Percentiles rank a stretch among this genome's conserved stretches.
Evolutionary conservation across 2,113 vertebrate genomes (phyloP).

Genomic region (Plectropomus leopardus): DNA sequence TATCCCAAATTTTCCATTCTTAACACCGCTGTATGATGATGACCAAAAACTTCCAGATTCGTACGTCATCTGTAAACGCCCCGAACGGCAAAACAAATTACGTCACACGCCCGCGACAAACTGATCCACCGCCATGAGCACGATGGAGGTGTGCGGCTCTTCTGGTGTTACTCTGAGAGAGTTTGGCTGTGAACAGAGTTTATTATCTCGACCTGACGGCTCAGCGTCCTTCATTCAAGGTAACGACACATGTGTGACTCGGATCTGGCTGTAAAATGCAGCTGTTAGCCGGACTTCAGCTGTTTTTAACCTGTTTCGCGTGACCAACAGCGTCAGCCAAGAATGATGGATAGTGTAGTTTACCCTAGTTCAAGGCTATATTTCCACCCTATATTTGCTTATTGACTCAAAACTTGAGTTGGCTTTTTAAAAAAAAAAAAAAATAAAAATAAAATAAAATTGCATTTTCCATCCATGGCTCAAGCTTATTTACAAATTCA

Average conservation of each 20-base stretch:
- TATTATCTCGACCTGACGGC: conserved; percentile 92
- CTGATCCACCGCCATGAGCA: background rate
- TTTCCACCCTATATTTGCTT: background rate
- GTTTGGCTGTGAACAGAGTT: conserved; percentile 90
- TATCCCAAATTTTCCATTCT: too few species aligned
- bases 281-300: background rate
- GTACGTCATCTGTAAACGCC: conserved; percentile 35
- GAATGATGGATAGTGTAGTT: background rate
- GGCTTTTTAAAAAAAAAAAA: too few species aligned
- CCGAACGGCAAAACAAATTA: conserved; percentile 10
- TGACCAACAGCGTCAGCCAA: background rate
- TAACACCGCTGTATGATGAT: too few species aligned
- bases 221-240: conserved; percentile 93
- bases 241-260: conserved; percentile 25
- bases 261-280: accelerated
- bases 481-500: too few species aligned
- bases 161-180: conserved; percentile 80
- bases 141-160: conserved; percentile 67
- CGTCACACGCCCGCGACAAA: conserved; percentile 47
- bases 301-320: background rate
- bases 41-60: too few species aligned
- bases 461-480: too few species aligned
- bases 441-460: too few species aligned
- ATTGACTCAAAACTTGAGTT: too few species aligned
- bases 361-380: background rate